Evolutionary conservation across 2,113 vertebrate species (phyloP).

Genomic region (Cynopterus brachyotis): DNA sequence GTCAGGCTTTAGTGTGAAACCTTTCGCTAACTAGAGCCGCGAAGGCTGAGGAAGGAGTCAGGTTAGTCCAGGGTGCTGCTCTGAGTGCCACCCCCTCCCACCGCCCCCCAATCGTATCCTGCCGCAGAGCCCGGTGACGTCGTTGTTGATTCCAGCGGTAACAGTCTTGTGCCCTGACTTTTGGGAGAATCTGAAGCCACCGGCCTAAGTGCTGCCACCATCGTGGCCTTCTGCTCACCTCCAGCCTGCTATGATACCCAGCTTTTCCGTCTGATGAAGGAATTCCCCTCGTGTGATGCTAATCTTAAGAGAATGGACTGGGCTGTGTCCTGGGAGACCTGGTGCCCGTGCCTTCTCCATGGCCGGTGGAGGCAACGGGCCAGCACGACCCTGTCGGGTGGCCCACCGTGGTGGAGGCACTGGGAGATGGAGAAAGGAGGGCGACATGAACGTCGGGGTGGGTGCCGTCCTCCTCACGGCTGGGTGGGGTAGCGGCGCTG

Average conservation of each 20-base stretch:
- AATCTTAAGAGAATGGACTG: neutral
- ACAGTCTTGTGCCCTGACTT: neutral
- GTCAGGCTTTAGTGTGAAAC: conserved; percentile 9
- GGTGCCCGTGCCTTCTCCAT: neutral
- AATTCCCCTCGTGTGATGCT: neutral
- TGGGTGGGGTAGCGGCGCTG: conserved; percentile 78
- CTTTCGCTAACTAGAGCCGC: neutral
- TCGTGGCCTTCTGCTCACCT: neutral
- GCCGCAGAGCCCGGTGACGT: neutral
- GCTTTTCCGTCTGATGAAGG: neutral
- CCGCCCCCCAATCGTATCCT: neutral
- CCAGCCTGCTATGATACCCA: neutral
- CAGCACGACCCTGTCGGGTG: neutral
- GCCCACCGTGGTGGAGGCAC: no score
- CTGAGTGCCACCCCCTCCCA: neutral
- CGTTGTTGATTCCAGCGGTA: neutral
- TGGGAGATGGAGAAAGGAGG: neutral
- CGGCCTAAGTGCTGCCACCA: rapidly evolving
- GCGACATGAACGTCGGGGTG: neutral
- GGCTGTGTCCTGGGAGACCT: neutral
- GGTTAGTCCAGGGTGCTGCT: neutral
- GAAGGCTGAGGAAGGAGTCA: neutral
- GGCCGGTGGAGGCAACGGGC: neutral
- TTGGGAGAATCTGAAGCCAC: neutral
- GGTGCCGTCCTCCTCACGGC: neutral